Percentiles rank a stretch among this genome's conserved stretches.
phyloP scores from a whole-genome alignment of 2,797 vertebrate genomes.

The Anguilla anguilla region DNA sequence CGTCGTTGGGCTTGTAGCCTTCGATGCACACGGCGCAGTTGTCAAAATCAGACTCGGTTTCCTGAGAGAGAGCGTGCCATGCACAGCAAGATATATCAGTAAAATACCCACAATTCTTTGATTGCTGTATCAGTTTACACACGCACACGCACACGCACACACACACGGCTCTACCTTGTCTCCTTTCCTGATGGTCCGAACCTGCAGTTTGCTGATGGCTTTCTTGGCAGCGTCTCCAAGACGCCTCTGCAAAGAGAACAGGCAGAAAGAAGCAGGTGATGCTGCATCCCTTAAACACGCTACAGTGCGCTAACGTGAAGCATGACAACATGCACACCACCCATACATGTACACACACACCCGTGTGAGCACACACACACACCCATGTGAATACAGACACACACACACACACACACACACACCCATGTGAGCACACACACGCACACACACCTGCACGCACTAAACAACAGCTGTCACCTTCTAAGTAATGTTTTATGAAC shows the following conservation, averaged over 20 bases:
- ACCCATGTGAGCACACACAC: too few species aligned
- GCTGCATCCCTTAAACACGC: neutral
- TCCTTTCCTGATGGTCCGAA: constrained; percentile 94
- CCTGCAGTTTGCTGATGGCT: constrained; percentile 94
- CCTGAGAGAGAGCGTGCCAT: constrained; percentile 68
- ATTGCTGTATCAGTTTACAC: neutral
- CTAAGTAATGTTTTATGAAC: neutral
- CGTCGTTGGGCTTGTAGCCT: constrained; percentile 93
- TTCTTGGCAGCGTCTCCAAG: constrained; percentile 98
- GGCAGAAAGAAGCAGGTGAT: neutral
- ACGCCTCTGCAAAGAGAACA: constrained; percentile 80
- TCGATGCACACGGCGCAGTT: constrained; percentile 99
- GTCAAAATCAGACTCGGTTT: constrained; percentile 95
- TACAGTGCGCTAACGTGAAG: neutral
- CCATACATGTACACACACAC: neutral
- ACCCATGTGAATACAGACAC: too few species aligned
- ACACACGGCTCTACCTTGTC: constrained; percentile 82
- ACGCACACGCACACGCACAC: neutral
- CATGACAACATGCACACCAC: neutral
- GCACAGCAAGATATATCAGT: neutral
- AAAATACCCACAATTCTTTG: neutral
- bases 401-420: too few species aligned
- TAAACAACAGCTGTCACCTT: neutral
- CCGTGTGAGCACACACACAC: too few species aligned
- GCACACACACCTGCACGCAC: too few species aligned